phyloP scores from a whole-genome alignment of 2,113 vertebrate species.

The Perca schrenkii region DNA sequence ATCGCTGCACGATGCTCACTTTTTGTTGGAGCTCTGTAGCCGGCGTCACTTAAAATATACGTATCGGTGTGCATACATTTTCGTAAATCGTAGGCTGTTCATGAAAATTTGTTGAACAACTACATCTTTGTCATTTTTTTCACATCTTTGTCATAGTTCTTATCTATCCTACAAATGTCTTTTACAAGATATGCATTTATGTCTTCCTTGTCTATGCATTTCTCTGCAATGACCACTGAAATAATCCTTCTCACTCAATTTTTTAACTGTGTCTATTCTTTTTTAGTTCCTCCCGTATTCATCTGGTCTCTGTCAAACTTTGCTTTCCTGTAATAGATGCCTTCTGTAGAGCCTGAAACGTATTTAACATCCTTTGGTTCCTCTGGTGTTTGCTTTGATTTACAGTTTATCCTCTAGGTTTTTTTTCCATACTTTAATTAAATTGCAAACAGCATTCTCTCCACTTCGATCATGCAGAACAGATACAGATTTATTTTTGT shows the following conservation, averaged over 20 bases:
- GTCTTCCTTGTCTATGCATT: not conserved
- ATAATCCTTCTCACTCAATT: not conserved
- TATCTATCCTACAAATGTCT: not conserved
- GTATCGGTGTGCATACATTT: no score
- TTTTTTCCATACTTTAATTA: constrained; percentile 50
- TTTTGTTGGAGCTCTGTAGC: no score
- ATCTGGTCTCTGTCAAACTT: not conserved
- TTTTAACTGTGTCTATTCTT: not conserved
- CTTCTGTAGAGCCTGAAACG: constrained; percentile 18
- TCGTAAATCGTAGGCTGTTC: no score
- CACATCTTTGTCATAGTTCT: not conserved
- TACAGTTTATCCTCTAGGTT: constrained; percentile 31
- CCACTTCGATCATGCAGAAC: constrained; percentile 18
- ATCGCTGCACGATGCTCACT: no score
- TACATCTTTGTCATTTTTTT: not conserved
- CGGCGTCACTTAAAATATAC: no score
- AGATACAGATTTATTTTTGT: constrained; percentile 28
- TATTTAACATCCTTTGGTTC: constrained; percentile 29
- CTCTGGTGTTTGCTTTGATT: constrained; percentile 47
- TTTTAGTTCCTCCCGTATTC: constrained; percentile 8
- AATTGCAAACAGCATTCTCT: constrained; percentile 23
- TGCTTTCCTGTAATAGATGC: not conserved
- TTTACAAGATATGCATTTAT: not conserved
- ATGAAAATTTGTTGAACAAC: no score
- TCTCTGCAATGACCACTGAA: not conserved